Evolutionary conservation across 2,797 vertebrate genomes (phyloP).

Genomic region (Lacerta viridis): DNA sequence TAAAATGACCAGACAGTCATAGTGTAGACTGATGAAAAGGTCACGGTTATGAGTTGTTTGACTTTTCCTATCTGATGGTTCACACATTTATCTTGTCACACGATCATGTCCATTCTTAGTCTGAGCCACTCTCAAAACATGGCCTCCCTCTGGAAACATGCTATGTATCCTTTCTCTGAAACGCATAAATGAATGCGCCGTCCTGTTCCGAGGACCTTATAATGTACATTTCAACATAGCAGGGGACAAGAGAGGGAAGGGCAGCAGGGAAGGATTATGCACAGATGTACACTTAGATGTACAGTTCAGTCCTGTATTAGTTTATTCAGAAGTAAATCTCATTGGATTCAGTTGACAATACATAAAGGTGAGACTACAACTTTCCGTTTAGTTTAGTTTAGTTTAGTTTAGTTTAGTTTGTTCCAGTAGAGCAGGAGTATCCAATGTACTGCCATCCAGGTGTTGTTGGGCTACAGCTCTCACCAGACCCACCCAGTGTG

Average conservation of each 20-base stretch:
- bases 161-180: neutral
- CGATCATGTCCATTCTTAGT: slow-evolving; percentile 3
- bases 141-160: neutral
- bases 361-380: too few species aligned
- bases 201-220: neutral
- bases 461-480: neutral
- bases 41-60: slow-evolving; percentile 4
- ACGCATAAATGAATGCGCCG: neutral
- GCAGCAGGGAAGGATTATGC: neutral
- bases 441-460: too few species aligned
- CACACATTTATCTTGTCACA: slow-evolving; percentile 44
- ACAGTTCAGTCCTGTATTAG: neutral
- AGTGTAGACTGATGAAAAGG: slow-evolving; percentile 32
- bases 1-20: slow-evolving; percentile 33
- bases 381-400: too few species aligned
- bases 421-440: too few species aligned
- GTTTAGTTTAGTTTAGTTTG: too few species aligned
- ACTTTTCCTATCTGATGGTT: slow-evolving; percentile 35
- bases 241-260: neutral
- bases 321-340: too few species aligned
- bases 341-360: neutral
- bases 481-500: neutral
- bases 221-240: neutral
- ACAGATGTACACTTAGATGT: slow-evolving; percentile 3
- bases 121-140: neutral